Evolutionary conservation across 2,113 vertebrate species (phyloP).

Genomic region (Argyrosomus japonicus): DNA sequence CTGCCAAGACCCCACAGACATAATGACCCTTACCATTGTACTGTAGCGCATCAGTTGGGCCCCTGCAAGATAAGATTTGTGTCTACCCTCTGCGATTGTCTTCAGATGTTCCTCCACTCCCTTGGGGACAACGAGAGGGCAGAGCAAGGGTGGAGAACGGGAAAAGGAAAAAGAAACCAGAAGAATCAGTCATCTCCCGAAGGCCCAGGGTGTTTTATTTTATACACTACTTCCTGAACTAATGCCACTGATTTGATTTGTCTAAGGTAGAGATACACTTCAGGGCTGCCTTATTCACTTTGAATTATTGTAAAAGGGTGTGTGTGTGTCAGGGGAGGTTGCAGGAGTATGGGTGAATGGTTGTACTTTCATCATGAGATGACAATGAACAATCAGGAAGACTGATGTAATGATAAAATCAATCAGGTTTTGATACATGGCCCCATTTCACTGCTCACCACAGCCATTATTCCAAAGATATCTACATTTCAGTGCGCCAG

Average conservation of each 20-base stretch:
- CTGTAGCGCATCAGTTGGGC: conserved; percentile 44
- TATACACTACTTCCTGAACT: conserved; percentile 48
- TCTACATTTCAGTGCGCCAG: conserved; percentile 25
- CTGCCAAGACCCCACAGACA: conserved; percentile 61
- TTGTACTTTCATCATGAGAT: conserved; percentile 37
- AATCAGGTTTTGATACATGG: conserved; percentile 57
- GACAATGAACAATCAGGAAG: conserved; percentile 51
- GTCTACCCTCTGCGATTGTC: conserved; percentile 55
- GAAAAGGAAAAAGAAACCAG: conserved; percentile 36
- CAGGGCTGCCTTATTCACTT: conserved; percentile 32
- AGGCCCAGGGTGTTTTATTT: conserved; percentile 54
- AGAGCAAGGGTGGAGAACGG: conserved; percentile 19
- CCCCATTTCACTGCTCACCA: conserved; percentile 36
- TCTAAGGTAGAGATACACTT: conserved; percentile 42
- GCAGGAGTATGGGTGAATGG: conserved; percentile 3
- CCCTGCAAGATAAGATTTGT: conserved; percentile 29
- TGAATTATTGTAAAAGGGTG: conserved; percentile 33
- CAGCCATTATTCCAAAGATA: conserved; percentile 42
- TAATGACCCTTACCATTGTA: conserved; percentile 42
- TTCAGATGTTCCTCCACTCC: conserved; percentile 67
- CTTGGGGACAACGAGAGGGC: conserved; percentile 35
- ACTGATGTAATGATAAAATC: conserved; percentile 63
- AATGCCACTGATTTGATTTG: conserved; percentile 60
- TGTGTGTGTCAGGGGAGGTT: background rate
- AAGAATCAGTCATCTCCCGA: conserved; percentile 40